Conservation (phyloP, 2,888 invertebrate species). For the Eupithecia dodoneata region DNA sequence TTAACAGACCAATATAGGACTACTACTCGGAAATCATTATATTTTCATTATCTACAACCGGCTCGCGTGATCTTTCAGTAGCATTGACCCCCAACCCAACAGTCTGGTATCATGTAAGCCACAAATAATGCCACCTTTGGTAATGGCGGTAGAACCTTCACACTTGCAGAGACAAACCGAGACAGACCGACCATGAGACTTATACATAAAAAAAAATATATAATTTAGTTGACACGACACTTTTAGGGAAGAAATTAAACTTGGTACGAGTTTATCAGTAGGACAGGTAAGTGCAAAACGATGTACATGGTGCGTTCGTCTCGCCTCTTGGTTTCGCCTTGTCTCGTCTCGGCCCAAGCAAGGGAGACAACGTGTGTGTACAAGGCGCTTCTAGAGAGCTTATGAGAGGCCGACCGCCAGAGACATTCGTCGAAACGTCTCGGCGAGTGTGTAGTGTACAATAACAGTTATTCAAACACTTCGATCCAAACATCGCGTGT, state of each 20-base stretch:
- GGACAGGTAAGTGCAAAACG: too few relatives aligned
- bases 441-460: not conserved
- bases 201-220: too few relatives aligned
- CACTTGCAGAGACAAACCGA: not conserved
- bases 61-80: constrained; percentile 5
- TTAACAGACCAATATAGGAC: too few relatives aligned
- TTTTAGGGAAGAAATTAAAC: too few relatives aligned
- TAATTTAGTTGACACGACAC: too few relatives aligned
- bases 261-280: too few relatives aligned
- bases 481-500: constrained; percentile 30
- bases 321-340: not conserved
- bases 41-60: not conserved
- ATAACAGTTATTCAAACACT: constrained; percentile 1
- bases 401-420: not conserved
- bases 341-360: too few relatives aligned
- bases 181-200: not conserved
- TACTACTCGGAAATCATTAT: too few relatives aligned
- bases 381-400: not conserved
- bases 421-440: not conserved
- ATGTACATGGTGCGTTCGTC: not conserved
- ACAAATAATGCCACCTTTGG: constrained; percentile 9
- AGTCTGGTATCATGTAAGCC: constrained; percentile 16
- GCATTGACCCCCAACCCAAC: not conserved
- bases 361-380: not conserved
- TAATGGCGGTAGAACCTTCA: not conserved